phyloP scores from a whole-genome alignment of 2,888 invertebrate species.

The Cetonia aurata region DNA sequence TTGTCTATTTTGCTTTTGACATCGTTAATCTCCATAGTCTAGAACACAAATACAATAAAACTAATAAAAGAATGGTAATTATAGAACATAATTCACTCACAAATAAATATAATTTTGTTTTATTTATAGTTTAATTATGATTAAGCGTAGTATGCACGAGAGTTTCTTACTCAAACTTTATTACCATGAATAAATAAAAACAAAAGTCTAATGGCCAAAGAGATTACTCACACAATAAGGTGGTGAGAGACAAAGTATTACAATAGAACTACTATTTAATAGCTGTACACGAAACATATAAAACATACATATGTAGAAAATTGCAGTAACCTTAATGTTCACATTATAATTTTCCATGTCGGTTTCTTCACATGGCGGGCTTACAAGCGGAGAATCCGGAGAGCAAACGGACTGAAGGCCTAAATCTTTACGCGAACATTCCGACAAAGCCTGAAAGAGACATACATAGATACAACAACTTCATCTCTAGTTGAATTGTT shows the following conservation, averaged over 20 bases:
- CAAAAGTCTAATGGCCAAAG: background rate
- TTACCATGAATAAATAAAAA: background rate
- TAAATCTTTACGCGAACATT: constrained; percentile 71
- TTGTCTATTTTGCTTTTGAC: constrained; percentile 55
- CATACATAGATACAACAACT: no score
- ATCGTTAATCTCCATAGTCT: constrained; percentile 40
- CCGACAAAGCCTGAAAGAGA: constrained; percentile 68
- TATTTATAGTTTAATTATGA: no score
- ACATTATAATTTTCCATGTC: constrained; percentile 59
- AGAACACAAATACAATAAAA: background rate
- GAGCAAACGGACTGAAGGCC: constrained; percentile 66
- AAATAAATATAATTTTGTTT: no score
- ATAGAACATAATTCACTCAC: no score
- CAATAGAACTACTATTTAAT: background rate
- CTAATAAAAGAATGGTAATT: no score
- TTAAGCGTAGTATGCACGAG: no score
- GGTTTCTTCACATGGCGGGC: constrained; percentile 62
- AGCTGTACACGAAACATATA: background rate
- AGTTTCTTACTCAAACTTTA: no score
- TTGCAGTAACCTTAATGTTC: constrained; percentile 58
- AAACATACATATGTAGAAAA: background rate
- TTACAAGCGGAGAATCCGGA: constrained; percentile 66
- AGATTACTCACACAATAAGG: no score
- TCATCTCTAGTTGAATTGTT: background rate
- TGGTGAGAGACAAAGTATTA: no score